Evolutionary conservation across 2,888 invertebrate species (phyloP).

Genomic region (Synanthedon formicaeformis): DNA sequence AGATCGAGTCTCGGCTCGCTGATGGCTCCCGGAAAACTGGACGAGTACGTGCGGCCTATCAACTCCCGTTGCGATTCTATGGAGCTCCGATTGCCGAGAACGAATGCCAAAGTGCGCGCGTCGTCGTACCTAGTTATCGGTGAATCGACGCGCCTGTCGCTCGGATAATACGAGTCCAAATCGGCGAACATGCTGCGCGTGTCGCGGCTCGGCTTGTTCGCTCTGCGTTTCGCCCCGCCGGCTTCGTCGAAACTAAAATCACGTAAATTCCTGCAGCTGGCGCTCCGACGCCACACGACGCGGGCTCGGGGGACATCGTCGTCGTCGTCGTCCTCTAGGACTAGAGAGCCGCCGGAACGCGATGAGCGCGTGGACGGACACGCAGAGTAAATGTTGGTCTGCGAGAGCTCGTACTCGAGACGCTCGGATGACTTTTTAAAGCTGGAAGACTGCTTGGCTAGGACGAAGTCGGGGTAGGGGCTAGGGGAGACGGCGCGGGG

Average conservation of each 20-base stretch:
- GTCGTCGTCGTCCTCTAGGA: constrained; percentile 28
- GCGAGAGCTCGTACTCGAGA: constrained; percentile 70
- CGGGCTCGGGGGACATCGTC: constrained; percentile 31
- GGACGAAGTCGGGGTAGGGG: constrained; percentile 59
- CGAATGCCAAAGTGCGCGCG: constrained; percentile 57
- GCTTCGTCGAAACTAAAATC: constrained; percentile 81
- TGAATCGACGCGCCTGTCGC: constrained; percentile 72
- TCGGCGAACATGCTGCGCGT: constrained; percentile 46
- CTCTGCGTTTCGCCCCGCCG: constrained; percentile 73
- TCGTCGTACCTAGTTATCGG: constrained; percentile 81
- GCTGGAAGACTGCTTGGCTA: constrained; percentile 55
- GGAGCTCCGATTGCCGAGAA: constrained; percentile 57
- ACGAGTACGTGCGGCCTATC: constrained; percentile 81
- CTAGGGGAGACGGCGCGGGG: constrained; percentile 31
- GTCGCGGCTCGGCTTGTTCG: constrained; percentile 38
- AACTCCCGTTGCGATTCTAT: constrained; percentile 78
- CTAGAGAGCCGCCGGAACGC: constrained; percentile 45
- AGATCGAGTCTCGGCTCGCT: constrained; percentile 76
- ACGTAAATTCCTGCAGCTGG: constrained; percentile 85
- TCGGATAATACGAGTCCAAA: constrained; percentile 44
- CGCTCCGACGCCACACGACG: constrained; percentile 80
- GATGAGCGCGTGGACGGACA: constrained; percentile 51
- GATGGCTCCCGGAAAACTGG: constrained; percentile 86
- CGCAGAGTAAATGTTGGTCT: constrained; percentile 69
- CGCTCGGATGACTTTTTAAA: constrained; percentile 58